Conservation (phyloP, 2,888 invertebrate genomes). For the Dicyrtoma fusca region DNA sequence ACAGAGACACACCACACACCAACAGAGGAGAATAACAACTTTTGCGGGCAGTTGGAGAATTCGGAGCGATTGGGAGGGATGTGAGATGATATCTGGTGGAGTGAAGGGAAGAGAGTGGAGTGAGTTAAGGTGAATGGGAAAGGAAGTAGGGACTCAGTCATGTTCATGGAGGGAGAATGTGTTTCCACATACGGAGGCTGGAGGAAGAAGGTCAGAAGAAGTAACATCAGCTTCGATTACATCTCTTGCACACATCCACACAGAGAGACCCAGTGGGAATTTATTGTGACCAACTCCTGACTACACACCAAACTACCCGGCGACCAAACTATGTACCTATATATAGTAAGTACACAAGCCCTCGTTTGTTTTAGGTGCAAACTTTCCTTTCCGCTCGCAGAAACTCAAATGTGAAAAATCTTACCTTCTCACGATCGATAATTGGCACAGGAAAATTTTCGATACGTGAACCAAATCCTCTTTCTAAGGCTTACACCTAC, state of each 20-base stretch:
- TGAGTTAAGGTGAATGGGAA: too few relatives aligned
- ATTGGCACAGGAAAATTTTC: constrained; percentile 32
- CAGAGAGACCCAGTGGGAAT: constrained; percentile 15
- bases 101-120: too few relatives aligned
- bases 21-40: too few relatives aligned
- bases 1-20: too few relatives aligned
- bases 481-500: not conserved
- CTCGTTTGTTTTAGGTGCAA: constrained; percentile 28
- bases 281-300: constrained; percentile 21
- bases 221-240: constrained; percentile 3
- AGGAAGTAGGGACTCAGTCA: too few relatives aligned
- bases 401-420: not conserved
- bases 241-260: not conserved
- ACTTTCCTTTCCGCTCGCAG: constrained; percentile 14
- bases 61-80: too few relatives aligned
- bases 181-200: too few relatives aligned
- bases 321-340: not conserved
- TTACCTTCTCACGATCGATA: constrained; percentile 21
- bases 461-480: constrained; percentile 17
- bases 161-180: too few relatives aligned
- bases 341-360: constrained; percentile 10
- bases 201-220: not conserved
- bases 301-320: not conserved
- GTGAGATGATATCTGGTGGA: too few relatives aligned
- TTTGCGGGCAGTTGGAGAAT: too few relatives aligned